Conservation (phyloP, 2,113 vertebrate species). For the Rana temporaria region DNA sequence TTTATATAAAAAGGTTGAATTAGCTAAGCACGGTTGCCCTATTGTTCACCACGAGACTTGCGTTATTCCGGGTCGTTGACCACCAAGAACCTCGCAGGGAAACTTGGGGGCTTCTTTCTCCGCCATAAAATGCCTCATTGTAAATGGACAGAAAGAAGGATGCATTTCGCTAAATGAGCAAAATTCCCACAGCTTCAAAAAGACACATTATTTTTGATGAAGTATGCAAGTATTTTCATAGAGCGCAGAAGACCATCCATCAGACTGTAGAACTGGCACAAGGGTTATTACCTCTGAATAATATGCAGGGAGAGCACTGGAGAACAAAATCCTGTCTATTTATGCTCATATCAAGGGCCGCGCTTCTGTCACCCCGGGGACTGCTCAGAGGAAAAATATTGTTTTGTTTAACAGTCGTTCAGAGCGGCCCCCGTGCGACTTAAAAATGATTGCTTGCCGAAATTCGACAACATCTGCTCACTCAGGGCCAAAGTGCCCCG, state of each 20-base stretch:
- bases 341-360: not conserved
- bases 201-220: conserved; percentile 23
- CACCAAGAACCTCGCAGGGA: not conserved
- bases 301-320: not conserved
- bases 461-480: not conserved
- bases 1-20: too few species aligned
- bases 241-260: conserved; percentile 25
- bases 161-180: conserved; percentile 11
- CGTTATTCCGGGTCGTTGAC: not conserved
- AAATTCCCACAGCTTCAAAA: not conserved
- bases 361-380: not conserved
- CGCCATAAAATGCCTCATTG: not conserved
- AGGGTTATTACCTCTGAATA: conserved; percentile 43
- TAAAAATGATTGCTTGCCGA: not conserved
- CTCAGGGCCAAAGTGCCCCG: not conserved
- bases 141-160: not conserved
- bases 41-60: too few species aligned
- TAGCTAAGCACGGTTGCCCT: too few species aligned
- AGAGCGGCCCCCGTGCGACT: not conserved
- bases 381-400: conserved; percentile 4
- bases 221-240: conserved; percentile 41
- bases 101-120: not conserved
- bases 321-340: conserved; percentile 3
- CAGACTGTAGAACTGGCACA: conserved; percentile 27
- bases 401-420: conserved; percentile 3